Evolutionary conservation across 2,888 invertebrate species (phyloP).

Genomic region (Tenthredo notha): DNA sequence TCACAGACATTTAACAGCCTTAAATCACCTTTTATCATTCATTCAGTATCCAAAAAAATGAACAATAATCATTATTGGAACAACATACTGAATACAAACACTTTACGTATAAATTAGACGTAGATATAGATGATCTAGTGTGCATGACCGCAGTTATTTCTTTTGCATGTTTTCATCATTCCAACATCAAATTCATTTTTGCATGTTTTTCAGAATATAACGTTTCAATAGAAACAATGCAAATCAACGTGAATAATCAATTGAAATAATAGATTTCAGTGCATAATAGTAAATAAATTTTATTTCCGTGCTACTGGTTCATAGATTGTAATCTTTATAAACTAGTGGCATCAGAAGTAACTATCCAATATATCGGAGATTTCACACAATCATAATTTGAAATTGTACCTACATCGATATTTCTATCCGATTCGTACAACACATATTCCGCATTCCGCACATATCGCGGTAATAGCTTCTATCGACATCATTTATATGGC

Average conservation of each 20-base stretch:
- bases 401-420: not conserved
- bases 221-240: not conserved
- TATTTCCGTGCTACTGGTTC: conserved; percentile 38
- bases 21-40: not conserved
- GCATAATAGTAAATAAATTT: not conserved
- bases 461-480: not conserved
- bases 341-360: conserved; percentile 34
- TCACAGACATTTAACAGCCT: conserved; percentile 1
- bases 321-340: conserved; percentile 46
- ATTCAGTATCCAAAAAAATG: not conserved
- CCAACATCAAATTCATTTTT: not conserved
- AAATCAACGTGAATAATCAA: not conserved
- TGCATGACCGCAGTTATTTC: conserved; percentile 18
- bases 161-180: conserved; percentile 44
- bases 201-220: conserved; percentile 18
- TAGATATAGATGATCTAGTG: conserved; percentile 2
- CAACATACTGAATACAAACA: conserved; percentile 5
- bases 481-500: not conserved
- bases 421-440: not conserved
- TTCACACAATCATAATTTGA: not conserved
- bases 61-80: not conserved
- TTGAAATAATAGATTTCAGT: not conserved
- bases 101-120: not conserved
- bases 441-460: not conserved
- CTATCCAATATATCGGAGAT: not conserved